phyloP scores from a whole-genome alignment of 2,113 vertebrate species.

The Cheirogaleus medius region DNA sequence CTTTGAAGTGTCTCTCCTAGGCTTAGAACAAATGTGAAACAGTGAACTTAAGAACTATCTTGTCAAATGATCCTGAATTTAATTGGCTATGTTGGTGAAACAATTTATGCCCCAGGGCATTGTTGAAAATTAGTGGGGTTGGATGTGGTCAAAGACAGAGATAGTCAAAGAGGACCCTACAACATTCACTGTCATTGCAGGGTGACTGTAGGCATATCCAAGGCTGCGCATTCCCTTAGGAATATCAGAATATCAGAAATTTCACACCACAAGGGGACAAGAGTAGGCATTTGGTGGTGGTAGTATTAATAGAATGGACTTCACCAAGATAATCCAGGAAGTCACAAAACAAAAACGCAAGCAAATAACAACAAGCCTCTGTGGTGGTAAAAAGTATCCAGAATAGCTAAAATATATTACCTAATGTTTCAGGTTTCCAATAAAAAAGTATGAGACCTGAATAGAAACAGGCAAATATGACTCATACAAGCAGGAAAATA shows the following conservation, averaged over 20 bases:
- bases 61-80: background rate
- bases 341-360: background rate
- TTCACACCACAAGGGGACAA: background rate
- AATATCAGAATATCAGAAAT: background rate
- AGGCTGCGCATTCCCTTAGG: background rate
- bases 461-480: background rate
- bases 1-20: background rate
- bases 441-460: background rate
- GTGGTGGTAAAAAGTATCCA: background rate
- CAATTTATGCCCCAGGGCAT: background rate
- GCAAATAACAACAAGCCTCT: background rate
- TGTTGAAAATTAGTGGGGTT: background rate
- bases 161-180: background rate
- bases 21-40: background rate
- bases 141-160: background rate
- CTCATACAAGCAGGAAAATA: no score
- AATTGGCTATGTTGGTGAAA: background rate
- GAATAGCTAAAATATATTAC: background rate
- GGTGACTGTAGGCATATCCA: background rate
- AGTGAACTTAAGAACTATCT: background rate
- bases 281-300: background rate
- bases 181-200: background rate
- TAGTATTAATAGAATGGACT: background rate
- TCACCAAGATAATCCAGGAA: background rate
- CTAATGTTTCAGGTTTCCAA: background rate